Base-by-base conservation (phyloP, 2,797 vertebrate species). In the Moxostoma hubbsi region DNA sequence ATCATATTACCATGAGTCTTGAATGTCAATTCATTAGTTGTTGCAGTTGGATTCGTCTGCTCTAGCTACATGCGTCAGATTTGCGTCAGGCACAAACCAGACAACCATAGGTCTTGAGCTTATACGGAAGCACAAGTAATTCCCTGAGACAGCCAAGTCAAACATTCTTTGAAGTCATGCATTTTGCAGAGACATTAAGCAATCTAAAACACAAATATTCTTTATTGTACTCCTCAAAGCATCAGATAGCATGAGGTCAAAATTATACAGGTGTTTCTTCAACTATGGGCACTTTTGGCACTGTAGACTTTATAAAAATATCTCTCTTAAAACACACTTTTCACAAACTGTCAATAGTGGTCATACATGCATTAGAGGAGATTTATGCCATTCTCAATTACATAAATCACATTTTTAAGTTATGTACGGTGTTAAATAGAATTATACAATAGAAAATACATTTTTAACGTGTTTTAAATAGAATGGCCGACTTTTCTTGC, bases 141-240 rank as follows among this genome's bases (percentile, higher is more conserved):
- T 76, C 66, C 66, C 55, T 4, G 12, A 77, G 77, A 43, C 46
- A 7, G n/a, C 70, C 43, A 55, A 77, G 49, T 74, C 67, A 55
- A 57, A 77, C 61, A 67, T 64, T 55, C 16, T 77, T 47, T 61
- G 24, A 69, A 77, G 59, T 49, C 5, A 50, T 0, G 69, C 62
- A 55, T 77, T 77, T 80, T 64, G 45, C 65, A 71, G 53, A 11
- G 15, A 76, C 50, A 67, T 67, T 67, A 59, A 67, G 46, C 54
- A 68, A 80, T 71, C 70, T 51, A 45, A 62, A 59, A 66, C 61
- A 50, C 58, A 77, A 64, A 62, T 43, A 65, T 15, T 67, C 45
- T 54, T 77, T 67, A 72, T 73, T 82, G 70, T 77, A 50, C 59
- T 57, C 18, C 46, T 69, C 65, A 55, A 77, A 16, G 59, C 69